Evolutionary conservation across 2,113 vertebrate species (phyloP).

Genomic region (Solea senegalensis): DNA sequence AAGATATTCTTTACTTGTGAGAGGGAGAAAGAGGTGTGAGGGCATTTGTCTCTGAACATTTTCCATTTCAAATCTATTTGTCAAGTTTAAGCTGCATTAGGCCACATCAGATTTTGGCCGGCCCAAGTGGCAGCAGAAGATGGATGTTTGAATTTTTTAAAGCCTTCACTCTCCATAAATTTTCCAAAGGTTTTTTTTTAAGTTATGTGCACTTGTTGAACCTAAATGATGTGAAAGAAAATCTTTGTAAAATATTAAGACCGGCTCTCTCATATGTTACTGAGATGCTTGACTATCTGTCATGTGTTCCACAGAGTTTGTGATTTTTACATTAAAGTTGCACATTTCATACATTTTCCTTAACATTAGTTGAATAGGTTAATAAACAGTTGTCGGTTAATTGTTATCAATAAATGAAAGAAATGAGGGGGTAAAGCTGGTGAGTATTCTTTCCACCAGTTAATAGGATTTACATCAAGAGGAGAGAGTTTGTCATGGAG

Average conservation of each 20-base stretch:
- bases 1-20: constrained; percentile 45
- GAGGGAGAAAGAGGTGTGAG: constrained; percentile 47
- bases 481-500: background rate
- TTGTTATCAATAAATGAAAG: too few relatives aligned
- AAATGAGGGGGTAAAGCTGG: background rate
- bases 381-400: too few relatives aligned
- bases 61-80: constrained; percentile 53
- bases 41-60: constrained; percentile 55
- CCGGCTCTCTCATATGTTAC: constrained; percentile 10
- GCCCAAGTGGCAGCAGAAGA: constrained; percentile 41
- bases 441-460: too few relatives aligned
- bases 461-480: too few relatives aligned
- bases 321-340: background rate
- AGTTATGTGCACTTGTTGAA: constrained; percentile 30
- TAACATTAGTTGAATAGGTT: too few relatives aligned
- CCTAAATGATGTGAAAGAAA: constrained; percentile 24
- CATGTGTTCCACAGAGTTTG: constrained; percentile 8
- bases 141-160: constrained; percentile 42
- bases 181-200: constrained; percentile 22
- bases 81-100: constrained; percentile 49
- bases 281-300: constrained; percentile 16
- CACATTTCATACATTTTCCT: too few relatives aligned
- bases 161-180: constrained; percentile 27
- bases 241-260: constrained; percentile 17
- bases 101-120: constrained; percentile 39